Base-by-base conservation (phyloP, 2,797 vertebrate genomes). In the Esox lucius region DNA sequence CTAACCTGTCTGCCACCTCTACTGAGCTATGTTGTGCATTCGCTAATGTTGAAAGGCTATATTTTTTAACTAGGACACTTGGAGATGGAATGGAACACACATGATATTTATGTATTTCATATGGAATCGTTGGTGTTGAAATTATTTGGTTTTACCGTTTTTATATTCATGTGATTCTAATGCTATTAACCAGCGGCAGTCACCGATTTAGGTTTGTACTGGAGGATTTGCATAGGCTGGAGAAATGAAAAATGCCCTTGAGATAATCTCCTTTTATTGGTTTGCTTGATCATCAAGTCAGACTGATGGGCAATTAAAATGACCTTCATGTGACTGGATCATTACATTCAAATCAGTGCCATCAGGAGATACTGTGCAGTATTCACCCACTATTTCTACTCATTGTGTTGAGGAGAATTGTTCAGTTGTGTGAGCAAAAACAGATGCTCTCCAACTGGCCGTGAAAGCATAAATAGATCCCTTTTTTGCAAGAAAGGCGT, bases 401-500 rank as follows among this genome's bases (percentile, higher is more conserved):
- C 9, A 11, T 24, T 9, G n/a, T 59, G 56, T 59, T 59, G 56
- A 12, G 9, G n/a, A 12, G 16, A 3, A 19, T 17, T 66, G 16
- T 31, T 3, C 15, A 19, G 31, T 33, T 65, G 26, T 28, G 62
- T 65, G 62, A n/a, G 28, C 0, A 3, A 78, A 76, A 81, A 81
- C 72, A 74, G 68, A 68, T 31, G 67, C 64, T 75, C 69, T 70
- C 78, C 66, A 67, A 76, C 19, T 76, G 77, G 71, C 42, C 22
- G n/a, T 24, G 24, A 46, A 17, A 19, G 49, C 42, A 28, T 71
- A 28, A 66, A 66, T n/a, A 66, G 64, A 66, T 33, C 53, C 35
- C 31, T 68, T 49, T 71, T 26, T 70, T 26, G 1, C 62, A 16
- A 69, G 70, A 77, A 51, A 83, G 70, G 73, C 33, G 76, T 71